Percentiles rank a stretch among this genome's conserved stretches.
Conservation (phyloP, 2,888 invertebrate genomes). For the Aphodius granarius region DNA sequence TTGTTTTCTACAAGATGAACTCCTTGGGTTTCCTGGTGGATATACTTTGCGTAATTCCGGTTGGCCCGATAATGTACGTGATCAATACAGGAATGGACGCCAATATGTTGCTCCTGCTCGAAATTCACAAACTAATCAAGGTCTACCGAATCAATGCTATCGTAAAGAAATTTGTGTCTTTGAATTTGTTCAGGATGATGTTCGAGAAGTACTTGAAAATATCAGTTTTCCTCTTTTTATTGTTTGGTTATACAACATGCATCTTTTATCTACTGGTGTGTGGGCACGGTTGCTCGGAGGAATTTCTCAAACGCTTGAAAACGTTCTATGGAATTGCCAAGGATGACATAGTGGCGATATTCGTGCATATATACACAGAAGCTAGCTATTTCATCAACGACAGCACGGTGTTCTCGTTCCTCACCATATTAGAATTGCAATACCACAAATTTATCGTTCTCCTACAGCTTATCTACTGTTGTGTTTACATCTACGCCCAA, state of each 20-base stretch:
- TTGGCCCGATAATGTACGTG: constrained; percentile 9
- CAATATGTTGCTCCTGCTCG: constrained; percentile 8
- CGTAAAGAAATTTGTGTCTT: neutral
- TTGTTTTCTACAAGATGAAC: constrained; percentile 21
- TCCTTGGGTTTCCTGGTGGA: constrained; percentile 30
- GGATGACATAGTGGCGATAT: neutral
- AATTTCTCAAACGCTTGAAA: neutral
- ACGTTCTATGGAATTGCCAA: neutral
- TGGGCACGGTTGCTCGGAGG: neutral
- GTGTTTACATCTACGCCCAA: constrained; percentile 14
- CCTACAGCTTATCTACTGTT: constrained; percentile 19
- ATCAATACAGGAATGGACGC: neutral
- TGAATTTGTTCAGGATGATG: constrained; percentile 9
- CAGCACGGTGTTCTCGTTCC: constrained; percentile 3
- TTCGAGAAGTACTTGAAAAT: constrained; percentile 15
- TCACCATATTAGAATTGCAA: neutral
- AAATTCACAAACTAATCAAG: constrained; percentile 20
- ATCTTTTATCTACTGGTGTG: constrained; percentile 15
- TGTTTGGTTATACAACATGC: constrained; percentile 19
- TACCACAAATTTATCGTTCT: neutral
- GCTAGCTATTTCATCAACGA: constrained; percentile 21
- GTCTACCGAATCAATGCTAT: constrained; percentile 12
- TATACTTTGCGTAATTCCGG: constrained; percentile 25
- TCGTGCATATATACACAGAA: constrained; percentile 18
- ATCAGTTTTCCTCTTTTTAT: neutral